Evolutionary conservation across 2,113 vertebrate species (phyloP), one percentile per base, ranked within the genome.

Genomic region (Tachysurus fulvidraco): DNA sequence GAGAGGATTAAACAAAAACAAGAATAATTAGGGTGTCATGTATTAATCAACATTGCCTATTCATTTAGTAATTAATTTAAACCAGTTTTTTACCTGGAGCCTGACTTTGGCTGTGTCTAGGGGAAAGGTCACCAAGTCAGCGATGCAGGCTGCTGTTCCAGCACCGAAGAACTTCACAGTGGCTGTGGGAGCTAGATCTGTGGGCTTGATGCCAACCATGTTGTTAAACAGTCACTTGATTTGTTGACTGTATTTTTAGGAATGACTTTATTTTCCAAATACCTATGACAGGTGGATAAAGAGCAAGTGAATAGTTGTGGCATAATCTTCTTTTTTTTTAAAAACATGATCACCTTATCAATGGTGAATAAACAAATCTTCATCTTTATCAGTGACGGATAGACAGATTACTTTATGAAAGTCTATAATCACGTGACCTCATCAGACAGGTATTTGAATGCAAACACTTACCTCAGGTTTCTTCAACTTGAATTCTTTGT

Each of bases 81-180:
- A 50, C 67, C n/a, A 36, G 36, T 54, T 25, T 92, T 36, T 92
- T 81, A 98, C 97, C 96, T 98, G 97, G 17, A 98, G 93, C 84
- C 97, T 93, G 87, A 97, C 97, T 95, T 98, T 98, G 11, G 96
- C 96, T 0, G 96, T 98, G 81, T 98, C 97, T 87, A 98, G 86
- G 16, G 96, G 97, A 90, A 97, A 98, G 44, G 97, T 98, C 87
- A 97, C 87, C 9, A 98, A 94, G 89, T 98, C 97, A 8, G 97
- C 97, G 0, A 98, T 92, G 92, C 97, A 98, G 52, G 92, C 97
- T 0, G 97, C 97, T 0, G 93, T 94, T 28, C 97, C 97, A 6
- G 97, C 97, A 41, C 96, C 96, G 0, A 97, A 91, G 90, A 97
- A 95, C 90, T 97, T 98, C 2, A 97, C 94, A 0, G 92, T 85